Evolutionary conservation across 2,888 invertebrate species (phyloP), one percentile per base, ranked within the genome.

Genomic region (Acronicta psi): DNA sequence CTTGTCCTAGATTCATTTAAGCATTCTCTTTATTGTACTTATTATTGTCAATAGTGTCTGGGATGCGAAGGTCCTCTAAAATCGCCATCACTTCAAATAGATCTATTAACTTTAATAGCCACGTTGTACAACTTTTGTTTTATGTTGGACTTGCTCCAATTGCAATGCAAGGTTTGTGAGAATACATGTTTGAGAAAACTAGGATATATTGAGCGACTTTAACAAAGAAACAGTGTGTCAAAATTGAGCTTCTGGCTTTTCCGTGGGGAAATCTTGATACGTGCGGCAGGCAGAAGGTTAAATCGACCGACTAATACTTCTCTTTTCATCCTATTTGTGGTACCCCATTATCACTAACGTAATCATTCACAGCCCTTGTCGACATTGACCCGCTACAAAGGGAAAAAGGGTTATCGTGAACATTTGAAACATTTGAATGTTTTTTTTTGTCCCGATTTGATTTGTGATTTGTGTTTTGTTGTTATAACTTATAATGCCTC

Each of bases 1-100:
- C 78, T 78, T 78, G 74, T 68, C 41, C 74, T 59, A 68, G 53
- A 64, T 75, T 64, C 59, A 52, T 61, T 67, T 61, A 45, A 68
- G 47, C 68, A 71, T 68, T 78, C 75, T 60, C 69, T 68, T 63
- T 59, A 74, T 61, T 64, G 68, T 68, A 59, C 57, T 67, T 64
- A 64, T 64, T 75, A 64, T 56, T 62, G 52, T 42, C 68, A 58
- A 67, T 68, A 54, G 51, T 52, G 47, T 54, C 50, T 67, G 41
- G 37, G 54, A 40, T 43, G 44, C 54, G 58, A 63, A 55, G 72
- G 60, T 67, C 54, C 16, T 36, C 50, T 29, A 31, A 42, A 55
- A 60, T 25, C 40, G 17, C 36, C 56, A 64, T 61, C 54, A 59
- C 47, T 54, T 60, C 49, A 46, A 73, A 63, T 60, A 37, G 18